phyloP scores from a whole-genome alignment of 2,113 vertebrate genomes.

The Amphiprion ocellaris region DNA sequence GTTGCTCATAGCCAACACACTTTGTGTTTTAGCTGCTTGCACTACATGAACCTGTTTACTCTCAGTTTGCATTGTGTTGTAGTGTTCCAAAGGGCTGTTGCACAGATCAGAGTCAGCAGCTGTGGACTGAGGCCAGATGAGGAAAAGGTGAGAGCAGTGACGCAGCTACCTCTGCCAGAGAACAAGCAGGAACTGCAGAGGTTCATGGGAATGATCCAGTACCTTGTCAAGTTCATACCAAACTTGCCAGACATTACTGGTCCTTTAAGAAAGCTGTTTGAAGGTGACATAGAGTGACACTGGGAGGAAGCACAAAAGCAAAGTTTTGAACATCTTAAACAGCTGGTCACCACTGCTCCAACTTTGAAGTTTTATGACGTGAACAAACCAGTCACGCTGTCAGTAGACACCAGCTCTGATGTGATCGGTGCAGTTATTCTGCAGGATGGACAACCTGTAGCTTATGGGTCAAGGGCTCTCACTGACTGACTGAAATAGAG shows the following conservation, averaged over 20 bases:
- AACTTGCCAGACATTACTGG: conserved; percentile 7
- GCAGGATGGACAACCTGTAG: not conserved
- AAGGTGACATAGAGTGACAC: not conserved
- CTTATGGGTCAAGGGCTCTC: not conserved
- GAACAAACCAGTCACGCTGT: not conserved
- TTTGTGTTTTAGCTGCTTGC: too few relatives aligned
- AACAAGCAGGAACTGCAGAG: not conserved
- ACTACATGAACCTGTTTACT: too few relatives aligned
- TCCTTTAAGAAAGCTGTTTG: not conserved
- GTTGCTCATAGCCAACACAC: too few relatives aligned
- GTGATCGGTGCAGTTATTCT: conserved; percentile 1
- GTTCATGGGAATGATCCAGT: conserved; percentile 2
- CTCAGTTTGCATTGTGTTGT: too few relatives aligned
- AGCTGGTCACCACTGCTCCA: not conserved
- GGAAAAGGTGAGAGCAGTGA: conserved; percentile 15
- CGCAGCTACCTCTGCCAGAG: not conserved
- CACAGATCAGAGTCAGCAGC: not conserved
- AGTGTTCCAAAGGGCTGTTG: too few relatives aligned
- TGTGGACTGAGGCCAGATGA: conserved; percentile 5
- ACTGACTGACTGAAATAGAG: not conserved
- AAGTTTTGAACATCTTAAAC: not conserved
- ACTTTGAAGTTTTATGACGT: conserved; percentile 3
- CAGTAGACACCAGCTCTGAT: conserved; percentile 17
- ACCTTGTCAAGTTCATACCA: conserved; percentile 4
- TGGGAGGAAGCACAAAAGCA: not conserved